These are phyloP conservation scores for Plutomurus gul DNA, from an alignment of 1,140 invertebrate genomes.

Conservation along the genomic window DNA sequence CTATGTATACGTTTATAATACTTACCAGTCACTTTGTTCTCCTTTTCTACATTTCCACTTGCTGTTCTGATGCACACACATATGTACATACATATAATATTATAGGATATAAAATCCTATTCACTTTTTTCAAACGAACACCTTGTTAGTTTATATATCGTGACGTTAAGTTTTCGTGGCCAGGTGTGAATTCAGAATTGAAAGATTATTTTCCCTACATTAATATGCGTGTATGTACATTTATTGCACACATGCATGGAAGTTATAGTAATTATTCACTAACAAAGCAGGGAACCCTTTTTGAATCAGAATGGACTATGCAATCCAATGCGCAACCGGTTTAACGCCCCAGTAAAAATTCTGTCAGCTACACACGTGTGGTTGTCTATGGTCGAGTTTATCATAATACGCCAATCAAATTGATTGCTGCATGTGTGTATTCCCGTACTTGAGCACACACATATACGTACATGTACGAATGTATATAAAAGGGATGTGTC, in stretches of 20 bases:
- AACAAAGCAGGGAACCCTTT: slow-evolving; percentile 11
- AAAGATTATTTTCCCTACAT: not conserved
- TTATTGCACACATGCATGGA: slow-evolving; percentile 10
- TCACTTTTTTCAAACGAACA: too few relatives aligned
- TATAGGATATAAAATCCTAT: too few relatives aligned
- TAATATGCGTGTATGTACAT: not conserved
- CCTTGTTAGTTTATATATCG: not conserved
- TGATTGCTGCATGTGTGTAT: not conserved
- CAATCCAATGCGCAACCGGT: slow-evolving; percentile 8
- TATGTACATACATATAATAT: not conserved
- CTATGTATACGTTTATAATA: not conserved
- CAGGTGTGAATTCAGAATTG: slow-evolving; percentile 8
- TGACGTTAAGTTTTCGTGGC: not conserved
- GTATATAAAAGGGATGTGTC: too few relatives aligned
- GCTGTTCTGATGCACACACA: too few relatives aligned
- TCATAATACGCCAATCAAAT: slow-evolving; percentile 2
- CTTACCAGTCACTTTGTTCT: slow-evolving; percentile 14
- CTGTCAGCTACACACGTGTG: slow-evolving; percentile 12
- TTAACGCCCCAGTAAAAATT: slow-evolving; percentile 21
- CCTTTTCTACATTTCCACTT: not conserved
- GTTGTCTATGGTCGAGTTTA: slow-evolving; percentile 19
- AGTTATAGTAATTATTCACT: too few relatives aligned
- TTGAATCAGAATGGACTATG: slow-evolving; percentile 1
- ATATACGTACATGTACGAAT: too few relatives aligned
- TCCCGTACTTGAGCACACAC: too few relatives aligned